Conservation (phyloP, 2,113 vertebrate genomes). For the Tachysurus fulvidraco region DNA sequence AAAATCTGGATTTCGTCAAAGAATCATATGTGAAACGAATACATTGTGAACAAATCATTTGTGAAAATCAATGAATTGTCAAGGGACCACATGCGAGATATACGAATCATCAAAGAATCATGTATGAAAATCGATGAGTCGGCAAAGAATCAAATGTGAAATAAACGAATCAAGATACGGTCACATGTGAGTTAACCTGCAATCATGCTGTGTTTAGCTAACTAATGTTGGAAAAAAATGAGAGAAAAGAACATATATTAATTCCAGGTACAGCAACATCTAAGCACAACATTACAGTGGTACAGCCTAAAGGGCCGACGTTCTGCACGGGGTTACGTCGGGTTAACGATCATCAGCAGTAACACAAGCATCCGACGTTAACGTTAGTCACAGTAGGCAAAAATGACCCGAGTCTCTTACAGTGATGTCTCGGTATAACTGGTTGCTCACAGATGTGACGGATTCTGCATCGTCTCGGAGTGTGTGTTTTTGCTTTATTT, state of each 20-base stretch:
- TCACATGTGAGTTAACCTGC: neutral
- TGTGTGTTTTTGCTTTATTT: constrained; percentile 5
- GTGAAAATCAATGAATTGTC: too few relatives aligned
- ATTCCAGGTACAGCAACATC: neutral
- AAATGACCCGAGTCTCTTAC: neutral
- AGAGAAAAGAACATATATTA: too few relatives aligned
- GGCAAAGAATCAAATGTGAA: too few relatives aligned
- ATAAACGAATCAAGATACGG: too few relatives aligned
- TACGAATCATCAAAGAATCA: too few relatives aligned
- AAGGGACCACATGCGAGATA: too few relatives aligned
- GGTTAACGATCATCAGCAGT: neutral
- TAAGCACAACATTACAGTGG: neutral
- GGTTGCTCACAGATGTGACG: neutral
- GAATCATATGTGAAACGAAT: too few relatives aligned
- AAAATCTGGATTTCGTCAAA: too few relatives aligned
- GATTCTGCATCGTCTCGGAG: neutral
- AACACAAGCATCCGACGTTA: neutral
- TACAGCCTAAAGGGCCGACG: neutral
- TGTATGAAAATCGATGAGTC: too few relatives aligned
- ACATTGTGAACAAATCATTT: too few relatives aligned
- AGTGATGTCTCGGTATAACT: neutral
- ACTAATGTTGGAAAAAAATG: neutral
- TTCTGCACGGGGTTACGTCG: neutral
- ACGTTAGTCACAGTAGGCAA: neutral
- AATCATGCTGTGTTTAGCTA: neutral